Conservation (phyloP, 37 sponge, comb jelly and placozoan genomes). For the Mnemiopsis leidyi region DNA sequence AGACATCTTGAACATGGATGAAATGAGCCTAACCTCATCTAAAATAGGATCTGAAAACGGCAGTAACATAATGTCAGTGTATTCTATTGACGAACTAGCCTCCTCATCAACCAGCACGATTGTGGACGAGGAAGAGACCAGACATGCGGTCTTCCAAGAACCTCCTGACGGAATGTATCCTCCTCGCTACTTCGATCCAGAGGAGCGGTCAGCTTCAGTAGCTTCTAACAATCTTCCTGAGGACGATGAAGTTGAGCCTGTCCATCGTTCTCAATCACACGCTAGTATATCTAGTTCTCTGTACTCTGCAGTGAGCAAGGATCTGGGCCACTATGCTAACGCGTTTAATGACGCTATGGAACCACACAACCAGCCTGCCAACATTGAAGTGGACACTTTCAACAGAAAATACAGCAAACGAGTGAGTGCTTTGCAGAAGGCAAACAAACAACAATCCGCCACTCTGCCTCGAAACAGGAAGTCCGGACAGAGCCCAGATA, state of each 20-base stretch:
- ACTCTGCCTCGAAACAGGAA: constrained; percentile 58
- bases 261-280: neutral
- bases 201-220: neutral
- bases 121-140: constrained; percentile 27
- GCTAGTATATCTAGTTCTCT: neutral
- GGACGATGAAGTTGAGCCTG: neutral
- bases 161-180: neutral
- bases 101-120: constrained; percentile 27
- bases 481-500: neutral
- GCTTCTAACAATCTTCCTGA: neutral
- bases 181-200: neutral
- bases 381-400: neutral
- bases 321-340: constrained; percentile 13
- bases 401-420: constrained; percentile 57
- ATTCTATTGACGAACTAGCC: neutral
- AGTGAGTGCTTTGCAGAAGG: constrained; percentile 17
- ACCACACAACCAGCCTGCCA: neutral
- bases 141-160: neutral
- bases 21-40: neutral
- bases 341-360: constrained; percentile 41
- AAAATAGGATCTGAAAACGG: neutral
- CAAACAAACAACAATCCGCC: neutral
- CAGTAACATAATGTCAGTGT: neutral
- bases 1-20: neutral
- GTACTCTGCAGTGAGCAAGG: neutral